Evolutionary conservation across 2,797 vertebrate genomes (phyloP).

Genomic region (Myotis pilosus): DNA sequence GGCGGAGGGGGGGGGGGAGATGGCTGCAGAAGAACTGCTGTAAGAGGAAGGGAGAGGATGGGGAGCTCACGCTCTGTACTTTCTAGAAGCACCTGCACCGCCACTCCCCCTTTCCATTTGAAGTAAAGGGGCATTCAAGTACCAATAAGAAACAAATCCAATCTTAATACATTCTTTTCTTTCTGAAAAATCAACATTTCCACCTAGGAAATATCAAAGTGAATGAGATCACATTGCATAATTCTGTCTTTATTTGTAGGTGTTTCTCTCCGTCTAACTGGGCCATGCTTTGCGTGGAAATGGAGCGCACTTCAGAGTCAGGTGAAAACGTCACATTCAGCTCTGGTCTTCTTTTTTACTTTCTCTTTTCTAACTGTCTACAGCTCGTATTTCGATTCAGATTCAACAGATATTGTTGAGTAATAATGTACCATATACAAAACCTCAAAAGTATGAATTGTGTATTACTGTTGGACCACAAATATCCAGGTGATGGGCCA

Average conservation of each 20-base stretch:
- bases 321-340: neutral
- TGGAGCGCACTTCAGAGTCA: neutral
- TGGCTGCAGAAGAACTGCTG: neutral
- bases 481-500: neutral
- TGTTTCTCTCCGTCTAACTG: neutral
- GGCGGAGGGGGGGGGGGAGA: accelerated
- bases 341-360: neutral
- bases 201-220: neutral
- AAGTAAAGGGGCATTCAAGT: neutral
- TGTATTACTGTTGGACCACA: neutral
- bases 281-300: neutral
- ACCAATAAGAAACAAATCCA: neutral
- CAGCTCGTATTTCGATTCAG: neutral
- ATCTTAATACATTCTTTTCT: neutral
- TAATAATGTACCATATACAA: neutral
- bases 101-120: neutral
- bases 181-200: conserved; percentile 2
- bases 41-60: neutral
- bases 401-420: neutral
- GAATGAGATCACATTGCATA: neutral
- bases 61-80: neutral
- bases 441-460: neutral
- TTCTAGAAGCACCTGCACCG: neutral
- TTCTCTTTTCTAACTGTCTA: neutral
- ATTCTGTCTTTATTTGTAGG: neutral